Percentiles rank a stretch among this genome's conserved stretches.
These are phyloP conservation scores for Luidia sarsii DNA, from an alignment of 53 echinoderm and acorn worm species.

Conservation along the genomic window DNA sequence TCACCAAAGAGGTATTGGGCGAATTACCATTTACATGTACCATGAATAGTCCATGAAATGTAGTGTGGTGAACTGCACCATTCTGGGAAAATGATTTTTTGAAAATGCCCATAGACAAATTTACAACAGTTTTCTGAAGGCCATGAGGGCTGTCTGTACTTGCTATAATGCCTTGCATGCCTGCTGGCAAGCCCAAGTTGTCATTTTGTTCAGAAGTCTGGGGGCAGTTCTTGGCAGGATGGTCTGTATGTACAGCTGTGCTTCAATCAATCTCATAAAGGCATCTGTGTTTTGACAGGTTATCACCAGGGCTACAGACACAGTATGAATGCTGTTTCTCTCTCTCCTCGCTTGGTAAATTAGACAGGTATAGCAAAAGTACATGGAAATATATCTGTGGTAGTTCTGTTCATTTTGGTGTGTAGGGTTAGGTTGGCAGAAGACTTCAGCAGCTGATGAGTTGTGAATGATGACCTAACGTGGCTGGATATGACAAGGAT, in stretches of 20 bases:
- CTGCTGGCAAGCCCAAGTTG: conserved; percentile 14
- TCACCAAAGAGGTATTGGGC: too few species aligned
- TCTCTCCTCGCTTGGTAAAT: conserved; percentile 4
- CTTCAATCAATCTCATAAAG: conserved; percentile 51
- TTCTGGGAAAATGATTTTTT: too few species aligned
- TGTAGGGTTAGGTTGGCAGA: conserved; percentile 7
- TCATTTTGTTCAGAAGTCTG: conserved; percentile 56
- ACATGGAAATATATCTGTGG: too few species aligned
- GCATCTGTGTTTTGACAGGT: conserved; percentile 58
- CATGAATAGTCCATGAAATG: too few species aligned
- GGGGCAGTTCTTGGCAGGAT: conserved; percentile 38
- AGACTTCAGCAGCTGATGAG: conserved; percentile 19
- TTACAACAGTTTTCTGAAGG: conserved; percentile 15
- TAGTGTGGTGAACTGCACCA: too few species aligned
- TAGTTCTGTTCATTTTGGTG: conserved; percentile 18
- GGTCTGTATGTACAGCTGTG: conserved; percentile 45
- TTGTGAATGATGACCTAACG: conserved; percentile 16
- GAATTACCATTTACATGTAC: too few species aligned
- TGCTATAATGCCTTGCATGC: conserved; percentile 15
- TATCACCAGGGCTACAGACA: conserved; percentile 28
- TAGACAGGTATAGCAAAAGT: conserved; percentile 44
- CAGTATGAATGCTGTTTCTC: too few species aligned
- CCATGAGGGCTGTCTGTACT: conserved; percentile 7
- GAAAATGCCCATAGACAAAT: conserved; percentile 11
- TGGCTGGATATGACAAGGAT: background rate